phyloP scores from a whole-genome alignment of 2,113 vertebrate genomes.

The Trogon melanurus region DNA sequence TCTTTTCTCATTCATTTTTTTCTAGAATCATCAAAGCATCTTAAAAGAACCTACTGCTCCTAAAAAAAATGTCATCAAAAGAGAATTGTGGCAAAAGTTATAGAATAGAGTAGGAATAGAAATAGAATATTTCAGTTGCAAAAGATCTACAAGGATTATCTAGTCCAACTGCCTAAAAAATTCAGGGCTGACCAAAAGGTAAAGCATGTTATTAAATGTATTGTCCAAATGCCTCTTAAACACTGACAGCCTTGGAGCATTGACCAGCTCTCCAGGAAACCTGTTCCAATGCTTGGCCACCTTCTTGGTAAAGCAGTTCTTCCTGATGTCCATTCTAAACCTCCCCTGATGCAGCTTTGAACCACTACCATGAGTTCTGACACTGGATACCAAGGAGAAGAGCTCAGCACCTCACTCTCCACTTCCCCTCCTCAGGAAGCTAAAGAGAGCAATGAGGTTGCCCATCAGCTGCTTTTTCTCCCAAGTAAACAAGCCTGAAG shows the following conservation, averaged over 20 bases:
- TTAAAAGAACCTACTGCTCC: not conserved
- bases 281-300: not conserved
- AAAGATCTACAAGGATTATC: too few species aligned
- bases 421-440: not conserved
- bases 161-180: not conserved
- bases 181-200: not conserved
- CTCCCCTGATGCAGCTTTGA: not conserved
- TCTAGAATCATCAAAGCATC: not conserved
- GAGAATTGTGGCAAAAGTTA: not conserved
- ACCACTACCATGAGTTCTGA: too few species aligned
- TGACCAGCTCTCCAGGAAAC: not conserved
- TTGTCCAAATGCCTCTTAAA: not conserved
- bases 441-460: not conserved
- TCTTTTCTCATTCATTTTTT: not conserved
- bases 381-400: not conserved
- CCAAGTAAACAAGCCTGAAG: not conserved
- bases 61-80: not conserved
- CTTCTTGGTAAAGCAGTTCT: fast-evolving
- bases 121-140: not conserved
- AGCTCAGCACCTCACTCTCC: not conserved
- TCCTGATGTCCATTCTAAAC: not conserved
- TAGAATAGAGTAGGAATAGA: not conserved
- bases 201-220: not conserved
- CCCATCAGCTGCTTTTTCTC: not conserved
- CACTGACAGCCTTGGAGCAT: not conserved